Conservation (phyloP, 2,888 invertebrate genomes). For the Lepidocyrtinus sp. region DNA sequence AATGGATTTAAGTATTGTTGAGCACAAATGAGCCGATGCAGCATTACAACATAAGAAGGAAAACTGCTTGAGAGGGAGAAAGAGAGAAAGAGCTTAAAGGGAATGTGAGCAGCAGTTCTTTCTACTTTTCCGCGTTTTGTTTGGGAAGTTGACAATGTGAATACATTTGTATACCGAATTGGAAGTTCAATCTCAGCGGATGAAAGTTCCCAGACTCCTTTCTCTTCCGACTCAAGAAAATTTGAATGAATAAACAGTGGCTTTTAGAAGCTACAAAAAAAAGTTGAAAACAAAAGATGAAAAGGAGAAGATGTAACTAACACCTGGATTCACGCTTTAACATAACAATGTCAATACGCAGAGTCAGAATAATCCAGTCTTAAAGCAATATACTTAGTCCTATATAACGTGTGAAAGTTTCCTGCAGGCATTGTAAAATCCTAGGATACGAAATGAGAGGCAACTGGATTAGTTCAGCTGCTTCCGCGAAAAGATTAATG, state of each 20-base stretch:
- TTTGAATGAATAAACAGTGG: slow-evolving; percentile 9
- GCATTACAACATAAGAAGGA: background rate
- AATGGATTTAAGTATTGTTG: slow-evolving; percentile 21
- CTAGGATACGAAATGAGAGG: background rate
- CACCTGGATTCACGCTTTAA: slow-evolving; percentile 11
- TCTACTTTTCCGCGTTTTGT: background rate
- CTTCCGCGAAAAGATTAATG: slow-evolving; percentile 40
- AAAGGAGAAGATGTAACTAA: slow-evolving; percentile 8
- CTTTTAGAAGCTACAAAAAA: slow-evolving; percentile 25
- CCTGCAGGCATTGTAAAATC: background rate
- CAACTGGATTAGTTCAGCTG: slow-evolving; percentile 28
- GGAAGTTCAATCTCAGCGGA: background rate
- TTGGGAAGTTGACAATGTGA: background rate
- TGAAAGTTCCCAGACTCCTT: background rate
- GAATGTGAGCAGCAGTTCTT: background rate
- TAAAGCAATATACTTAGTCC: background rate
- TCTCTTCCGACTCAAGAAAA: background rate
- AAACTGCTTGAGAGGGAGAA: background rate
- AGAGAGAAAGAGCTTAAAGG: background rate
- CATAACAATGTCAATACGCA: background rate
- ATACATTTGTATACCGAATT: slow-evolving; percentile 3
- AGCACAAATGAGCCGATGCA: slow-evolving; percentile 1
- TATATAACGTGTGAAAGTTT: background rate
- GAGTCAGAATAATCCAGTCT: background rate
- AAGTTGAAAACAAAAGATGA: background rate